Evolutionary conservation across 2,888 invertebrate species (phyloP), one percentile per base, ranked within the genome.

Genomic region (Thysanoteuthis rhombus): DNA sequence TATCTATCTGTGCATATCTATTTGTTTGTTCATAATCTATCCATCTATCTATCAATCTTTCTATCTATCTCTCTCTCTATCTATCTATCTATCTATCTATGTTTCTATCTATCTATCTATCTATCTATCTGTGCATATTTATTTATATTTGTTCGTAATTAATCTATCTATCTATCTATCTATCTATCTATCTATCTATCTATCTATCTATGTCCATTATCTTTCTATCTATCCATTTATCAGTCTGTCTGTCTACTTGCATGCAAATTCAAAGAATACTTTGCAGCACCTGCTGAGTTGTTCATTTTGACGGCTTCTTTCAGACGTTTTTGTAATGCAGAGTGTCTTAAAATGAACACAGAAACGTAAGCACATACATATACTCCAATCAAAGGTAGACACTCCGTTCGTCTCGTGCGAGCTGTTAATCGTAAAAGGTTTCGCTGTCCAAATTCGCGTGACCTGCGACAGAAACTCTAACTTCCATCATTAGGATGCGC

Each of bases 381-480:
- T 75, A 36, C 12, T 10, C 12, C 36, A 75, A 75, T 75, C 25
- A 52, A 22, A 52, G 4, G 3, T 25, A 52, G 75, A 1, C n/a
- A n/a, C 75, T 75, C n/a, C n/a, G 19, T 36, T 75, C n/a, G 10
- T 75, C 75, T 75, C 75, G 36, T 75, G 75, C n/a, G 75, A n/a
- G 75, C 19, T 75, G n/a, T n/a, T 75, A 16, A 75, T n/a, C 16
- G 36, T 75, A n/a, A 75, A 75, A 75, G 75, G 75, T 75, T 75
- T 75, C n/a, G n/a, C 75, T 75, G n/a, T 75, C n/a, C n/a, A 75
- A 75, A 75, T 75, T 75, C 75, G 75, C 75, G 75, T 75, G 75
- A 75, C n/a, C 75, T 36, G 75, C 75, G n/a, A n/a, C 75, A n/a
- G n/a, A 8, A 19, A 75, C 3, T 36, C 16, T n/a, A 8, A 58